Evolutionary conservation across 2,888 invertebrate genomes (phyloP), one percentile per base, ranked within the genome.

Genomic region (Monoplex corrugatus): DNA sequence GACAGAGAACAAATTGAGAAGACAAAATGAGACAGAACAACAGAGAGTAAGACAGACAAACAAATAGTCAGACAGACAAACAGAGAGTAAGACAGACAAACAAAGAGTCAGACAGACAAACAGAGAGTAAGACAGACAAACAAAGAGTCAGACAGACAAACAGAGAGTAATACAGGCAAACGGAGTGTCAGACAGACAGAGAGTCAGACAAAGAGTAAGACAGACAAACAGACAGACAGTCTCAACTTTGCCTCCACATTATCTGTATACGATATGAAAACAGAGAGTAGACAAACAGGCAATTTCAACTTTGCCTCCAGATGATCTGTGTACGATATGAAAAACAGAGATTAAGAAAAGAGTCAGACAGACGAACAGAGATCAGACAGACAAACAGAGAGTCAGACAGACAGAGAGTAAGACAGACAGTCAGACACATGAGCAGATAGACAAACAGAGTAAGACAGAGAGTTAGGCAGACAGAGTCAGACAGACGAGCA

Each of bases 331-430:
- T n/a, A n/a, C n/a, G 63, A 63, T 5, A 63, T 3, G 50, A 50
- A 50, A 50, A 16, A 16, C 8, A 75, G 10, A 28, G n/a, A 35
- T 8, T 10, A 75, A 28, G 8, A 16, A 68, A 35, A 68, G 19
- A 57, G 82, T 80, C 16, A 78, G 87, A 87, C n/a, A 80, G 78
- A 87, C 5, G 38, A 45, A 87, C 10, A 80, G 87, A 63, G 23
- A 63, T 5, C 23, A 63, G 23, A 63, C 3, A 23, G 23, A 63
- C 3, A 23, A 23, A 63, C 3, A 23, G 23, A 63, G 23, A 63
- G 23, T 23, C 3, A 23, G 23, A 63, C 23, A 63, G 63, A 63
- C 3, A 63, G 63, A 63, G 23, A 63, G 63, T 23, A 23, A 63
- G 63, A 23, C 3, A 63, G 63, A 63, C 3, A 63, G 63, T 23